Conservation (phyloP, 2,797 vertebrate species). For the Amblyraja radiata region DNA sequence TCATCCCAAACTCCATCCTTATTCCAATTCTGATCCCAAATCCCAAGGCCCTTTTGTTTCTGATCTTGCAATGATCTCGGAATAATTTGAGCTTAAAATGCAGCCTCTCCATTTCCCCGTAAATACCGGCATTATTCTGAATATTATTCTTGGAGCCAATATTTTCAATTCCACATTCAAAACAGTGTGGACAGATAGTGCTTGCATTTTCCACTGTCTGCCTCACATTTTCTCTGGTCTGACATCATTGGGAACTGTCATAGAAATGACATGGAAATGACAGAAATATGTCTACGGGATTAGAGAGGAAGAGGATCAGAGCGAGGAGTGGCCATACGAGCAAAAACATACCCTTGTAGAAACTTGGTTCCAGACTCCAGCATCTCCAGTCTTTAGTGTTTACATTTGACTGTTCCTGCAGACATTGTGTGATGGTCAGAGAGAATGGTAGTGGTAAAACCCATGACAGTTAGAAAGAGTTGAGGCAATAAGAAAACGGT, state of each 20-base stretch:
- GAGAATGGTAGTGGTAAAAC: too few relatives aligned
- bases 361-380: too few relatives aligned
- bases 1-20: neutral
- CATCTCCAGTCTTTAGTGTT: too few relatives aligned
- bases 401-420: too few relatives aligned
- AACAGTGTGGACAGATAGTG: too few relatives aligned
- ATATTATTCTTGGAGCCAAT: neutral
- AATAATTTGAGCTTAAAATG: neutral
- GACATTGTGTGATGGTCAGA: too few relatives aligned
- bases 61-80: neutral
- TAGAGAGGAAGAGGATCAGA: too few relatives aligned
- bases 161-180: neutral
- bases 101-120: neutral
- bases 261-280: neutral
- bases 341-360: too few relatives aligned
- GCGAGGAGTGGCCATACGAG: too few relatives aligned
- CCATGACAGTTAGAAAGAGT: too few relatives aligned
- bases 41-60: too few relatives aligned
- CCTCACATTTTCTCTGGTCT: neutral
- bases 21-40: neutral
- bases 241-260: neutral
- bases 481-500: too few relatives aligned
- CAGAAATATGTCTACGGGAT: neutral
- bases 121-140: neutral
- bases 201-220: neutral